A percentile compares a stretch with the other conserved stretches of the same genome.
These are phyloP conservation scores for Clarias fuscus DNA, from an alignment of 2,797 vertebrate genomes.

Conservation along the genomic window DNA sequence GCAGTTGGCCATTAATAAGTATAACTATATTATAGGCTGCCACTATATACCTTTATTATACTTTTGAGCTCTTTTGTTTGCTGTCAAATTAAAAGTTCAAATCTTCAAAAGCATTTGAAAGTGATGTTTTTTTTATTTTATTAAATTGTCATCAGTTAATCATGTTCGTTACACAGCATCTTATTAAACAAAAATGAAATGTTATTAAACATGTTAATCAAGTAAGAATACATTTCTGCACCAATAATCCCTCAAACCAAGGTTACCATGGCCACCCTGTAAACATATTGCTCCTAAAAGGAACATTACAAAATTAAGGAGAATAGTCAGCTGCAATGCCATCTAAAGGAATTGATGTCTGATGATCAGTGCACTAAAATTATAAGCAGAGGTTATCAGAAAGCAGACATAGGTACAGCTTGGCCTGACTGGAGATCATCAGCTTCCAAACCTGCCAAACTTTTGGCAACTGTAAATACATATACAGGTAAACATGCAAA, in stretches of 20 bases:
- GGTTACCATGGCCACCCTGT: conserved; percentile 37
- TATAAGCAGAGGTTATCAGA: conserved; percentile 29
- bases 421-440: conserved; percentile 19
- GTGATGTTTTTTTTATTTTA: conserved; percentile 52
- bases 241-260: conserved; percentile 32
- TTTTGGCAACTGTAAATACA: conserved; percentile 55
- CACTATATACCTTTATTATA: background rate
- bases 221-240: conserved; percentile 38
- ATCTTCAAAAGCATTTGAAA: conserved; percentile 25
- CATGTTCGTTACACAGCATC: conserved; percentile 23
- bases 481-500: background rate
- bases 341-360: conserved; percentile 53
- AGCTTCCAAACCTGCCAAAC: conserved; percentile 40
- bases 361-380: conserved; percentile 50
- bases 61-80: background rate
- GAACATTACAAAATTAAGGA: conserved; percentile 27
- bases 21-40: too few relatives aligned
- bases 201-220: conserved; percentile 22
- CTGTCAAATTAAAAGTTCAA: background rate
- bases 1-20: too few relatives aligned
- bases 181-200: conserved; percentile 32
- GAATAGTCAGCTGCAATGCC: conserved; percentile 29
- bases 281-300: conserved; percentile 37
- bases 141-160: conserved; percentile 33
- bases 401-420: conserved; percentile 58